Percentiles rank a stretch among this genome's conserved stretches.
Evolutionary conservation across 2,113 vertebrate genomes (phyloP).

Genomic region (Sturnus vulgaris): DNA sequence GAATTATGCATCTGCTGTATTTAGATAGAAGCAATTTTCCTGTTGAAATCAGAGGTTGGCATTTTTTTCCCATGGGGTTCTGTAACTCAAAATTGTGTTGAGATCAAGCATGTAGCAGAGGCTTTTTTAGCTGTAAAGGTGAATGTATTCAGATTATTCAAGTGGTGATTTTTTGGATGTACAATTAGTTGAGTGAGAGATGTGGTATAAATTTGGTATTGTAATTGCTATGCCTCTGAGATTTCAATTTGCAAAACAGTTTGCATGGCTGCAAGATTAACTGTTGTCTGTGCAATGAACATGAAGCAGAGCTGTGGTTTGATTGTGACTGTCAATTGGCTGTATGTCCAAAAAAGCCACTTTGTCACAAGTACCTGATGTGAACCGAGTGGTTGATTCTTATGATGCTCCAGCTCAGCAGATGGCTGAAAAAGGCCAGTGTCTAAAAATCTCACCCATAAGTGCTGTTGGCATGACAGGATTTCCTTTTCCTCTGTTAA

Average conservation of each 20-base stretch:
- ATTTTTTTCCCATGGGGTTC: conserved; percentile 13
- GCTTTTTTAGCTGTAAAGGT: conserved; percentile 38
- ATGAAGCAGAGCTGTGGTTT: neutral
- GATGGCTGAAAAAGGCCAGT: neutral
- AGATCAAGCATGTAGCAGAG: conserved; percentile 9
- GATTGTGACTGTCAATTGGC: neutral
- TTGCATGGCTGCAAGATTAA: conserved; percentile 36
- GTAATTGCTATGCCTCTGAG: conserved; percentile 58
- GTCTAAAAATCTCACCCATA: neutral
- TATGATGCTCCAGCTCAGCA: neutral
- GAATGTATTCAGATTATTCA: conserved; percentile 63
- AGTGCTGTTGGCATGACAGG: neutral
- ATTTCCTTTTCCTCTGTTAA: neutral
- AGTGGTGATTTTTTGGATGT: conserved; percentile 62
- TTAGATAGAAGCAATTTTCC: conserved; percentile 45
- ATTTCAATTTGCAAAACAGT: conserved; percentile 48
- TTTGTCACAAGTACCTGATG: neutral
- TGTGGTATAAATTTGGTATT: conserved; percentile 53
- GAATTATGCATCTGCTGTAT: conserved; percentile 32
- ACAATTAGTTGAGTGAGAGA: conserved; percentile 57
- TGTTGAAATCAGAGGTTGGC: conserved; percentile 37
- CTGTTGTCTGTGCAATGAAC: neutral
- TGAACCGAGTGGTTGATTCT: neutral
- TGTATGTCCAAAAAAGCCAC: neutral
- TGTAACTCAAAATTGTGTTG: conserved; percentile 25